These are phyloP conservation scores for Phodopus roborovskii DNA, from an alignment of 2,113 vertebrate genomes.

Conservation along the genomic window DNA sequence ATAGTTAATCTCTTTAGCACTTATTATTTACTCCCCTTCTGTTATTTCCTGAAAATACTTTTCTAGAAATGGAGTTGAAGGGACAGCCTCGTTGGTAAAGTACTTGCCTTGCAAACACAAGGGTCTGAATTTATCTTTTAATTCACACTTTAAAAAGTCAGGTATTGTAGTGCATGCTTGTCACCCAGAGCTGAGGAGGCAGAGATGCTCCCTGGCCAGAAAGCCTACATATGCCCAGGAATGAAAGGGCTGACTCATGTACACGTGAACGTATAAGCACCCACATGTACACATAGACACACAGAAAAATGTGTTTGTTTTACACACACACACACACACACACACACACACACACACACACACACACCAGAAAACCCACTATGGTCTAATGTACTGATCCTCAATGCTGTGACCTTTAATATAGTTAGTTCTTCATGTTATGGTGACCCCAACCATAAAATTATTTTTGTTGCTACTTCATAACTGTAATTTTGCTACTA, in stretches of 20 bases:
- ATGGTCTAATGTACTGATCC: neutral
- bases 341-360: neutral
- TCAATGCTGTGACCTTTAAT: neutral
- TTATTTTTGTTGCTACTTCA: neutral
- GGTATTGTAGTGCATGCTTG: neutral
- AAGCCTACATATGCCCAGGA: no score
- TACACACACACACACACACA: neutral
- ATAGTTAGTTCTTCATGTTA: neutral
- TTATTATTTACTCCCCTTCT: neutral
- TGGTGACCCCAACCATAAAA: neutral
- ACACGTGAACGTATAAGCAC: neutral
- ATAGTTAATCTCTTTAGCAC: neutral
- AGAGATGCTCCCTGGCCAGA: neutral
- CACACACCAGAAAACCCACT: neutral
- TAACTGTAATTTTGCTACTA: neutral
- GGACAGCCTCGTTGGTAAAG: neutral
- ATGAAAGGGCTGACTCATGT: neutral
- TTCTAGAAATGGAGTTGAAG: slow-evolving; percentile 18
- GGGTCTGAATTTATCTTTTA: neutral
- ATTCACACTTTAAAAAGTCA: neutral
- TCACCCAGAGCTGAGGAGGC: neutral
- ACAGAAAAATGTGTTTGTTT: neutral
- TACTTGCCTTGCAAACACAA: neutral
- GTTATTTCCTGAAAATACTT: slow-evolving; percentile 1
- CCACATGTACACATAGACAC: neutral